These are phyloP conservation scores for Menura novaehollandiae DNA, from an alignment of 2,113 vertebrate genomes.

Conservation along the genomic window DNA sequence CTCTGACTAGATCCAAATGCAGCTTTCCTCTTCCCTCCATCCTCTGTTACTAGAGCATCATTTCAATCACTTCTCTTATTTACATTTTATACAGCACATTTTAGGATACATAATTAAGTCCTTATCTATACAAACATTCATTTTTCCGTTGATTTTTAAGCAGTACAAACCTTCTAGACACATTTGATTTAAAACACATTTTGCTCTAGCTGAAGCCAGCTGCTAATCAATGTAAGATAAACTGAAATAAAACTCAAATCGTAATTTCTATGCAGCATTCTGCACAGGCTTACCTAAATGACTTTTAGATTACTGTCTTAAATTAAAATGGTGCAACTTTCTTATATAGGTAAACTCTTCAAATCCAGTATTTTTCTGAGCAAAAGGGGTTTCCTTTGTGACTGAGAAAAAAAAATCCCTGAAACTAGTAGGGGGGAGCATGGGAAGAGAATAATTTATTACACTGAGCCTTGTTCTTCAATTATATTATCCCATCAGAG, in stretches of 20 bases:
- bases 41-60: not conserved
- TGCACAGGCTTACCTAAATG: not conserved
- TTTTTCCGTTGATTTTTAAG: constrained; percentile 45
- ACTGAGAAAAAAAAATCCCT: not conserved
- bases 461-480: not conserved
- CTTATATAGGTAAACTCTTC: not conserved
- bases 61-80: constrained; percentile 35
- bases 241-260: constrained; percentile 34
- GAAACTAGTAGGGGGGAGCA: not conserved
- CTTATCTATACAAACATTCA: constrained; percentile 52
- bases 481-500: not conserved
- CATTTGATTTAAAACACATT: constrained; percentile 33
- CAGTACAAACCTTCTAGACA: constrained; percentile 29
- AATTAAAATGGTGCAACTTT: constrained; percentile 19
- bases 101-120: constrained; percentile 36
- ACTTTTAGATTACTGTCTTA: constrained; percentile 14
- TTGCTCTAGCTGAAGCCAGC: constrained; percentile 29
- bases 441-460: not conserved
- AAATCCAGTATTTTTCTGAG: not conserved
- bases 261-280: not conserved
- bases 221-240: constrained; percentile 51
- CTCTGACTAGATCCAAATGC: not conserved
- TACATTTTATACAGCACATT: constrained; percentile 13
- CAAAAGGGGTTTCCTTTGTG: not conserved
- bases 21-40: not conserved